These are phyloP conservation scores for Agelastica alni DNA, from an alignment of 2,888 invertebrate species.

Conservation along the genomic window DNA sequence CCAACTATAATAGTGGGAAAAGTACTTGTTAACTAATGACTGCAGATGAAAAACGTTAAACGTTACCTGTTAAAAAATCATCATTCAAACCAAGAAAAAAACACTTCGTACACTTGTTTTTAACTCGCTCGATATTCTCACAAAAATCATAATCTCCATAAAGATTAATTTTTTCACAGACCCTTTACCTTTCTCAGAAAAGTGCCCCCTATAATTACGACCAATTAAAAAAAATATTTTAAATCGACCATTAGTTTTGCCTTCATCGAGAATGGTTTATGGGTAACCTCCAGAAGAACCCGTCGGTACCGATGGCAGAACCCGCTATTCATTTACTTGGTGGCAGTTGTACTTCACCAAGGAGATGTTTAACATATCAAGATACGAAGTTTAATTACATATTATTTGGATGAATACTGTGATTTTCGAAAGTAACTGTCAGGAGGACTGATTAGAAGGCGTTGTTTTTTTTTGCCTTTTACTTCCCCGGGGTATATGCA, in stretches of 20 bases:
- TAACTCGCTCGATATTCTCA: slow-evolving; percentile 5
- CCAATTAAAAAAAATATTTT: slow-evolving; percentile 31
- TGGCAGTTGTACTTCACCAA: slow-evolving; percentile 53
- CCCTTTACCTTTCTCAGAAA: slow-evolving; percentile 22
- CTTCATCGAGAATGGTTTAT: slow-evolving; percentile 29
- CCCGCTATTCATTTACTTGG: slow-evolving; percentile 47
- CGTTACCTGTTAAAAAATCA: no score
- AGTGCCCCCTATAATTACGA: slow-evolving; percentile 32
- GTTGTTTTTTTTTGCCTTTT: slow-evolving; percentile 31
- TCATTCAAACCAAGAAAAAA: neutral
- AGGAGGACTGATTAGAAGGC: slow-evolving; percentile 40
- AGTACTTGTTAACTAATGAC: no score
- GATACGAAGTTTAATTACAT: slow-evolving; percentile 53
- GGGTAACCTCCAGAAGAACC: slow-evolving; percentile 17
- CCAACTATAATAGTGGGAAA: no score
- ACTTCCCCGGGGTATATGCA: slow-evolving; percentile 16
- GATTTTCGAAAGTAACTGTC: slow-evolving; percentile 50
- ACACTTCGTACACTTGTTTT: neutral
- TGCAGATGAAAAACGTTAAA: no score
- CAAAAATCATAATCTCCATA: slow-evolving; percentile 17
- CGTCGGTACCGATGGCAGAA: slow-evolving; percentile 17
- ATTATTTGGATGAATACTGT: slow-evolving; percentile 51
- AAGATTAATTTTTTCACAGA: slow-evolving; percentile 26
- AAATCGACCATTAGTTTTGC: slow-evolving; percentile 29
- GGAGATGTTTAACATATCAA: slow-evolving; percentile 55